Evolutionary conservation across 2,888 invertebrate species (phyloP), one percentile per base, ranked within the genome.

Genomic region (Gymnosoma rotundatum): DNA sequence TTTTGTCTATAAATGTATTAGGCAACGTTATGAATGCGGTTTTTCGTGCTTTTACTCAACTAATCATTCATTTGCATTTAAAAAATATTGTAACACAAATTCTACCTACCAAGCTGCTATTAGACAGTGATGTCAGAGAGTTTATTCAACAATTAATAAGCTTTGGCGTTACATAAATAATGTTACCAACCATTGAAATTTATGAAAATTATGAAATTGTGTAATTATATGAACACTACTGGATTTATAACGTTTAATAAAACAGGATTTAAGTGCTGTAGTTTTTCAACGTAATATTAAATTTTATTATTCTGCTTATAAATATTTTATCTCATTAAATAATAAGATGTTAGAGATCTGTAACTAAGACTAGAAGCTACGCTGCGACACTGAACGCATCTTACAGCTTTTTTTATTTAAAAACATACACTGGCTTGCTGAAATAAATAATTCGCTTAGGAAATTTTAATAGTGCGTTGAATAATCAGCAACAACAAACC

Each of bases 21-120:
- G 69, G 20, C 72, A 73, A 76, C 73, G 83, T 83, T 73, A 83
- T 63, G 72, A 76, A 73, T 73, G 42, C 21, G 10, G 60, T 52
- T 76, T 66, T 67, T 56, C 20, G 45, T 67, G 36, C 60, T 54
- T 48, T 78, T 14, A 56, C 52, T 52, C 36, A 79, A 18, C 48
- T 21, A 36, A 3, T 21, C 32, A 52, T 52, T 32, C 10, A 64
- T 69, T 42, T 38, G 12, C 42, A 69, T 69, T 20, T 12, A 18
- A 21, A 25, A 18, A 18, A 25, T 25, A 45, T 18, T 48, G 38
- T 20, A 14, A 25, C 38, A 45, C 63, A 74, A 18, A 42, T 42
- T 6, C 36, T 36, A 74, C 45, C 20, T 18, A 20, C 50, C 69
- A 64, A 69, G 50, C 63, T 58, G 50, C 21, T 25, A 4, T 25